Conservation (phyloP, 30 jellyfish, hydroid and myxozoan genomes). For the Hydractinia echinata region DNA sequence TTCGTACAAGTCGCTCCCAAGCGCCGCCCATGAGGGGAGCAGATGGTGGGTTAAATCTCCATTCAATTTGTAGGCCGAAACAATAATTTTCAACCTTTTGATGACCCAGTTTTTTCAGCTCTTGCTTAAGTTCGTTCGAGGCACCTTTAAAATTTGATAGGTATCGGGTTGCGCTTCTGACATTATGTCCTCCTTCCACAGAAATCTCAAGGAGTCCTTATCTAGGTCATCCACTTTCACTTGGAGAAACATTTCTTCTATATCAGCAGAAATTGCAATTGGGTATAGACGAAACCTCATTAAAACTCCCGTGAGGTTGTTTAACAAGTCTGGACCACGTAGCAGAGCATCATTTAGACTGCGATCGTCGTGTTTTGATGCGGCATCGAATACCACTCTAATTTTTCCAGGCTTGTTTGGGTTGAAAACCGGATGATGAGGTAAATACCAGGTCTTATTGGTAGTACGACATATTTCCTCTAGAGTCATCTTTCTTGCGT, state of each 20-base stretch:
- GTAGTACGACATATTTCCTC: background rate
- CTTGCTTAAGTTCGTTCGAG: too few relatives aligned
- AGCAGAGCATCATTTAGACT: background rate
- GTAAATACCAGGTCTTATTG: slow-evolving; percentile 23
- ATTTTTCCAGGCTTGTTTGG: slow-evolving; percentile 15
- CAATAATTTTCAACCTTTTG: too few relatives aligned
- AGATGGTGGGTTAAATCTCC: too few relatives aligned
- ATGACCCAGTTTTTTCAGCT: too few relatives aligned
- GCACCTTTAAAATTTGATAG: too few relatives aligned
- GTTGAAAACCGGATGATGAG: slow-evolving; percentile 21
- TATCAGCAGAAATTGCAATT: slow-evolving; percentile 15
- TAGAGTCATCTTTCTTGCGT: too few relatives aligned
- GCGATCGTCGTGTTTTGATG: background rate
- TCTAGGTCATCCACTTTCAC: slow-evolving; percentile 13
- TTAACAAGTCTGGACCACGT: slow-evolving; percentile 21
- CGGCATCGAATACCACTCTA: slow-evolving; percentile 24
- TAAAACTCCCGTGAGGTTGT: slow-evolving; percentile 9
- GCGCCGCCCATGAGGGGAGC: too few relatives aligned
- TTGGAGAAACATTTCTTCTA: slow-evolving; percentile 46
- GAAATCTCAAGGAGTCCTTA: slow-evolving; percentile 31
- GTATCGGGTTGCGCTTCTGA: background rate
- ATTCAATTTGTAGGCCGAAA: too few relatives aligned
- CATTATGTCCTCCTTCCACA: slow-evolving; percentile 23
- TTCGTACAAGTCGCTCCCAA: too few relatives aligned
- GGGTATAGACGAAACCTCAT: slow-evolving; percentile 1